Evolutionary conservation across 2,797 vertebrate genomes (phyloP).

Genomic region (Lagocephalus sceleratus): DNA sequence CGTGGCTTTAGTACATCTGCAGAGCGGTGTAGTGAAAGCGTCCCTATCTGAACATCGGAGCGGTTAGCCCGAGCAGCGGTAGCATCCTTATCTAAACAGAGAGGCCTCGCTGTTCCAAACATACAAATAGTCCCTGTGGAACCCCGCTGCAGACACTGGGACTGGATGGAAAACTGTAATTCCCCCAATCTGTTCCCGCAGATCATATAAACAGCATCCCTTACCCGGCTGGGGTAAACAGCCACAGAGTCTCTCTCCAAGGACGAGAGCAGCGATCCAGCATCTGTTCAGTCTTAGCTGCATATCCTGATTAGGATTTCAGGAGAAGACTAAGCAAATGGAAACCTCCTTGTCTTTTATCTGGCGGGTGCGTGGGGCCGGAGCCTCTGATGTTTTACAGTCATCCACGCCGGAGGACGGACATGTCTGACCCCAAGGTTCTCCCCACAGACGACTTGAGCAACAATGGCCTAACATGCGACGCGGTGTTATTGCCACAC

Average conservation of each 20-base stretch:
- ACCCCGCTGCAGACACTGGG: no score
- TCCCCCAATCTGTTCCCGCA: slow-evolving; percentile 7
- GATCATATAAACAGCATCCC: slow-evolving; percentile 16
- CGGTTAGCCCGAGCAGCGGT: no score
- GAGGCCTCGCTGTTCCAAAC: no score
- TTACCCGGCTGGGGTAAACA: slow-evolving; percentile 17
- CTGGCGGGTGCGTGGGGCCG: no score
- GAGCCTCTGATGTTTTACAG: no score
- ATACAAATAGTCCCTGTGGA: no score
- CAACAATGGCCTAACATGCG: slow-evolving; percentile 30
- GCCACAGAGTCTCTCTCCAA: slow-evolving; percentile 6
- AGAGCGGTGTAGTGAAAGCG: no score
- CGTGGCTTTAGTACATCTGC: no score
- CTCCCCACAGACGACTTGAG: not conserved
- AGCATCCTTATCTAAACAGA: no score
- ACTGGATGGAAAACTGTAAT: slow-evolving; percentile 6
- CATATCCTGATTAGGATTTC: slow-evolving; percentile 58
- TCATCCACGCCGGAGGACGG: not conserved
- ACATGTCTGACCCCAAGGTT: slow-evolving; percentile 12
- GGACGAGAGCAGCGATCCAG: slow-evolving; percentile 2
- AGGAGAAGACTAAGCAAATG: slow-evolving; percentile 18
- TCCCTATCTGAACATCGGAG: no score
- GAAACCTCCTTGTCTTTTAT: no score
- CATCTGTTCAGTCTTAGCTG: no score
- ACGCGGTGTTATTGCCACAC: slow-evolving; percentile 32